A percentile compares a stretch with the other conserved stretches of the same genome.
phyloP scores from a whole-genome alignment of 2,113 vertebrate species.

The Pelodiscus sinensis region DNA sequence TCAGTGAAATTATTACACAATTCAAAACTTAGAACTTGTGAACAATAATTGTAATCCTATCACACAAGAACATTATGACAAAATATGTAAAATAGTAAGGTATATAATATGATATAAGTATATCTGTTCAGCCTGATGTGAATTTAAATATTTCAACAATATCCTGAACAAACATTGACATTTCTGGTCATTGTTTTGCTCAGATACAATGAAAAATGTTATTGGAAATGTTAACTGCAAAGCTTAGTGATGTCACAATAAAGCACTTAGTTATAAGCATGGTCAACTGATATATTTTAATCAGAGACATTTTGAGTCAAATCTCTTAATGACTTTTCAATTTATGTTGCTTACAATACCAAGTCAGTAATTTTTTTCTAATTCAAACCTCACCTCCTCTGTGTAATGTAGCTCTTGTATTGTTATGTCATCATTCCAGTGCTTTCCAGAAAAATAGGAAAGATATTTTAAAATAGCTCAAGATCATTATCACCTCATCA shows the following conservation, averaged over 20 bases:
- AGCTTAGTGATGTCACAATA: neutral
- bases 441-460: constrained; percentile 27
- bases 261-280: constrained; percentile 14
- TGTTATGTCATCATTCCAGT: constrained; percentile 25
- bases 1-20: constrained; percentile 15
- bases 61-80: accelerated
- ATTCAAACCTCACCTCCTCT: constrained; percentile 31
- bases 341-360: constrained; percentile 26
- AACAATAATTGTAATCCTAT: neutral
- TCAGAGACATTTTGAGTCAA: constrained; percentile 29
- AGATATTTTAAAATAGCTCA: constrained; percentile 55
- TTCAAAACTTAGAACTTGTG: neutral
- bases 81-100: neutral
- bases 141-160: neutral
- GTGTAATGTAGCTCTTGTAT: constrained; percentile 38
- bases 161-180: neutral
- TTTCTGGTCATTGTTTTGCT: neutral
- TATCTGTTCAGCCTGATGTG: neutral
- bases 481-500: constrained; percentile 40
- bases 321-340: constrained; percentile 15
- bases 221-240: neutral
- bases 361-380: constrained; percentile 37
- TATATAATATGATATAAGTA: neutral
- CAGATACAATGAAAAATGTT: neutral
- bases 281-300: constrained; percentile 1